These are phyloP conservation scores for Scaeva pyrastri DNA, from an alignment of 2,888 invertebrate genomes.

Conservation along the genomic window DNA sequence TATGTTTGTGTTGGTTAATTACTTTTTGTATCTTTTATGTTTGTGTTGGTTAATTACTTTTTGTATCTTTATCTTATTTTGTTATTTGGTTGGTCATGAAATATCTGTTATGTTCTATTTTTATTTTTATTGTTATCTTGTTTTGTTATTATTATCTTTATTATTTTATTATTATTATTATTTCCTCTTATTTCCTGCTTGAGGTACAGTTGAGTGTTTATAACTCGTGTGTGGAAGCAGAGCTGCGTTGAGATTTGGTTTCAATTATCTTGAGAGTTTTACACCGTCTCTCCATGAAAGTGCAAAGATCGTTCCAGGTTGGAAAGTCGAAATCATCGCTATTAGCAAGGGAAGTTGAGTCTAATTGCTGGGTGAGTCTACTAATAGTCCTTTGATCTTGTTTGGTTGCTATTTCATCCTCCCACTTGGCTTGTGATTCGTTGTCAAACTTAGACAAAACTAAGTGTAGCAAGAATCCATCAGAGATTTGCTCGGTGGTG, in stretches of 20 bases:
- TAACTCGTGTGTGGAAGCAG: too few relatives aligned
- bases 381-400: not conserved
- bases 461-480: not conserved
- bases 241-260: not conserved
- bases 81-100: too few relatives aligned
- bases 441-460: slow-evolving; percentile 8
- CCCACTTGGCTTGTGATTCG: not conserved
- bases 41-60: too few relatives aligned
- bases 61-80: too few relatives aligned
- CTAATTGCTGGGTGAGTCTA: not conserved
- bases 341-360: slow-evolving; percentile 13
- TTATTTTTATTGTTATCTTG: too few relatives aligned
- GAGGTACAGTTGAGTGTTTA: too few relatives aligned
- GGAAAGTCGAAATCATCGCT: slow-evolving; percentile 19
- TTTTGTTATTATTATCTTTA: too few relatives aligned
- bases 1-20: too few relatives aligned
- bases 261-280: slow-evolving; percentile 2
- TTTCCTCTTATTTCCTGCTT: too few relatives aligned
- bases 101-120: too few relatives aligned
- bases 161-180: too few relatives aligned
- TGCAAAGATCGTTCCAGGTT: slow-evolving; percentile 10
- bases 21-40: too few relatives aligned
- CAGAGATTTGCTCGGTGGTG: not conserved
- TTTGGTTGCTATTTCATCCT: slow-evolving; percentile 9
- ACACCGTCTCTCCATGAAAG: slow-evolving; percentile 1